Conservation (phyloP, 2,888 invertebrate genomes). For the Acanthosepion esculentum region DNA sequence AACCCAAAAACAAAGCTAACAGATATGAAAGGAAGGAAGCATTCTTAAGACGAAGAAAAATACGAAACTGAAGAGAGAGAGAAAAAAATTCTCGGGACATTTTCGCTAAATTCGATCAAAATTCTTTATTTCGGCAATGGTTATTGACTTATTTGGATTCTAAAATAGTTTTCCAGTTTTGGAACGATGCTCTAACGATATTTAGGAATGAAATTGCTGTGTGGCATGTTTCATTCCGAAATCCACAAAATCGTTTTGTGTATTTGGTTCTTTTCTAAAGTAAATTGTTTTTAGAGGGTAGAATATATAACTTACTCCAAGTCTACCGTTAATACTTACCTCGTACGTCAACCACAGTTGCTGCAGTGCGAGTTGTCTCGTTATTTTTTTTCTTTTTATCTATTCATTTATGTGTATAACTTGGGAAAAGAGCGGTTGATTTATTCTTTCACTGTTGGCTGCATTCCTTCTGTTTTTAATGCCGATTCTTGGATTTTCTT, state of each 20-base stretch:
- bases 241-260: background rate
- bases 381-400: too few species aligned
- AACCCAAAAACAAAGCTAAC: background rate
- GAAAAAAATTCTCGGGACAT: background rate
- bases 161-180: background rate
- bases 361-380: too few species aligned
- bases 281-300: background rate
- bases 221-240: background rate
- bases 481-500: too few species aligned
- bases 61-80: background rate
- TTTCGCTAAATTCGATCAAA: background rate
- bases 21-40: background rate
- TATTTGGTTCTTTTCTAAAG: background rate
- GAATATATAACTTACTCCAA: too few species aligned
- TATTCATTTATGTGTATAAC: too few species aligned
- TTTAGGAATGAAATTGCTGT: background rate
- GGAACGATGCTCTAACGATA: background rate
- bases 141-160: conserved; percentile 9
- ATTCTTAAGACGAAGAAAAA: background rate
- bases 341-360: too few species aligned
- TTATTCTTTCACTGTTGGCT: too few species aligned
- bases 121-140: background rate
- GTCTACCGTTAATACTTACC: too few species aligned
- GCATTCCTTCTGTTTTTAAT: too few species aligned
- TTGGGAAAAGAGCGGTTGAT: too few species aligned